phyloP scores from a whole-genome alignment of 2,797 vertebrate species.

The Aeoliscus strigatus region DNA sequence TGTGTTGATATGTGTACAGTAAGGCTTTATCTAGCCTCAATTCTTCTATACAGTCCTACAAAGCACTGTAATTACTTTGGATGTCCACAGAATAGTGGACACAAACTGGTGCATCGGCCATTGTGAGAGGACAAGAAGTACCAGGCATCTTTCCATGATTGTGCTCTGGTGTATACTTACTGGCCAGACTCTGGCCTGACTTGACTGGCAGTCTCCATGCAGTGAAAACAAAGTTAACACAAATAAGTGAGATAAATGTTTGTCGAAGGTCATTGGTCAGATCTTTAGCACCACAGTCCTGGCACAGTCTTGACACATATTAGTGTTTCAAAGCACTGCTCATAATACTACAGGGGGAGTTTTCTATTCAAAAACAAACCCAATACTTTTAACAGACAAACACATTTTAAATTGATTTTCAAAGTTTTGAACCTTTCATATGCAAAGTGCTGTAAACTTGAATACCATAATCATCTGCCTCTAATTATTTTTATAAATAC shows the following conservation, averaged over 20 bases:
- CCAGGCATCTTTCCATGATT: conserved; percentile 26
- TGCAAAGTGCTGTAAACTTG: no score
- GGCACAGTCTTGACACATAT: no score
- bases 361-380: no score
- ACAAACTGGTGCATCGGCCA: conserved; percentile 32
- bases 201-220: conserved; percentile 31
- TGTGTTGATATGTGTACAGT: conserved; percentile 49
- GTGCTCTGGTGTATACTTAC: conserved; percentile 24
- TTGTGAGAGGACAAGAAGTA: conserved; percentile 31
- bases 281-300: conserved; percentile 11
- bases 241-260: conserved; percentile 43
- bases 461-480: no score
- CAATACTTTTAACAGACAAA: no score
- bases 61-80: conserved; percentile 57
- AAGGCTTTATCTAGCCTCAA: conserved; percentile 59
- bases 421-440: no score
- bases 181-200: conserved; percentile 30
- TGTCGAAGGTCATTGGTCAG: conserved; percentile 24
- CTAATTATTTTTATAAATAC: no score
- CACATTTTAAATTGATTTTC: no score
- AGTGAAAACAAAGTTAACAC: conserved; percentile 39
- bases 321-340: no score
- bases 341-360: no score
- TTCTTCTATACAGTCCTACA: conserved; percentile 50
- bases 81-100: conserved; percentile 48